A percentile compares a stretch with the other conserved stretches of the same genome.
Conservation (phyloP, 2,888 invertebrate genomes). For the Hoplodrina ambigua region DNA sequence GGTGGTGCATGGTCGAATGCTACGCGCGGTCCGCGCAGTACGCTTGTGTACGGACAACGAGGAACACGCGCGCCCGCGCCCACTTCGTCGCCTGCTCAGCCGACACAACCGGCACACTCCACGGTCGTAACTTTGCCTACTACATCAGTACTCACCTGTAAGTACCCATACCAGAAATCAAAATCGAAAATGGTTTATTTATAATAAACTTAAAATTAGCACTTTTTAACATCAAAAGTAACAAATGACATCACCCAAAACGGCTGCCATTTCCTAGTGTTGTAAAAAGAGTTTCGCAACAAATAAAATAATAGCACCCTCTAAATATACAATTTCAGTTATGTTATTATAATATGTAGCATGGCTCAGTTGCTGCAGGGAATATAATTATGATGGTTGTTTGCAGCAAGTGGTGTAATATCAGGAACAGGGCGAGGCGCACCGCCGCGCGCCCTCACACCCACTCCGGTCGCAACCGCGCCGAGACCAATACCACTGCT, state of each 20-base stretch:
- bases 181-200: not conserved
- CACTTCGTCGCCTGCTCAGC: constrained; percentile 57
- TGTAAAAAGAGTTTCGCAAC: no score
- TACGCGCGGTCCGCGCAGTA: constrained; percentile 75
- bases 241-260: no score
- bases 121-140: constrained; percentile 76
- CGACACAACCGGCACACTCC: constrained; percentile 68
- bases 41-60: constrained; percentile 81
- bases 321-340: not conserved
- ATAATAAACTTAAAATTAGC: no score
- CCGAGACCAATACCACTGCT: constrained; percentile 85
- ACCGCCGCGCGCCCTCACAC: constrained; percentile 70
- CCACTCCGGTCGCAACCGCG: constrained; percentile 72
- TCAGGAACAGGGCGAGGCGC: constrained; percentile 74
- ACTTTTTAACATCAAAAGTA: no score
- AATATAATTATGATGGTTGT: not conserved
- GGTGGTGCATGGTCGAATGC: constrained; percentile 74
- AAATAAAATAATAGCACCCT: not conserved
- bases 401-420: constrained; percentile 80
- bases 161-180: constrained; percentile 50
- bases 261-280: not conserved
- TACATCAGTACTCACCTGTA: constrained; percentile 81
- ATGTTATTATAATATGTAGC: not conserved
- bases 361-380: not conserved
- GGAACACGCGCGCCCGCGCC: constrained; percentile 59